phyloP scores from a whole-genome alignment of 2,113 vertebrate species.

The Columbina picui region DNA sequence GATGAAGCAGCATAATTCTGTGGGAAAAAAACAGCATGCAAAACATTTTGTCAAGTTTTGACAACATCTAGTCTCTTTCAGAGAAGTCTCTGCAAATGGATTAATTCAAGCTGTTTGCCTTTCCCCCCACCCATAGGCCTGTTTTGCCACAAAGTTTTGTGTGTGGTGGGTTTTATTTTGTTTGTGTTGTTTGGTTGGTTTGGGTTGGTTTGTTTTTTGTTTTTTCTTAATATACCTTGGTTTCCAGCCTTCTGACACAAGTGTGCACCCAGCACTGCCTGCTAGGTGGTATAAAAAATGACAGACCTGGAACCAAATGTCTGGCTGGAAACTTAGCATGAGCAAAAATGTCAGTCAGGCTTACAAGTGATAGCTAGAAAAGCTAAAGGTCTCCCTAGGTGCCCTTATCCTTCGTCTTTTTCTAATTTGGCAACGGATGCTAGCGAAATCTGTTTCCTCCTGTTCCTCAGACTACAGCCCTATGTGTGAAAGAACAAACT shows the following conservation, averaged over 20 bases:
- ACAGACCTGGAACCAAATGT: background rate
- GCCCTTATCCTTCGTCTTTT: background rate
- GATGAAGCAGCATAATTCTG: background rate
- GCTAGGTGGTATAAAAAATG: background rate
- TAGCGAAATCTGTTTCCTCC: background rate
- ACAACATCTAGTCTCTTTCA: background rate
- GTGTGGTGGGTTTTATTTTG: too few relatives aligned
- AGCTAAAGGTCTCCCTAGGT: background rate
- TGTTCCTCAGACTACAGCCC: background rate
- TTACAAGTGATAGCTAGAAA: background rate
- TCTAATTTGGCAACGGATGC: background rate
- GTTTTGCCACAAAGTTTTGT: background rate
- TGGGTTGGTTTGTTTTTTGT: background rate
- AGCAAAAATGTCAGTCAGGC: background rate
- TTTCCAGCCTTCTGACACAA: background rate
- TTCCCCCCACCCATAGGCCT: background rate
- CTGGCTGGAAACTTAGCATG: background rate
- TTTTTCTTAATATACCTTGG: background rate
- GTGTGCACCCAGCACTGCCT: background rate
- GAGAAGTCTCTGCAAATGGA: background rate
- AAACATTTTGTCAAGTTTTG: constrained; percentile 25
- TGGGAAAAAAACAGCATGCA: background rate
- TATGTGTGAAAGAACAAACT: background rate
- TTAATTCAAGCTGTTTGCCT: background rate
- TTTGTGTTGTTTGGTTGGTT: too few relatives aligned